Percentiles rank a stretch among this genome's conserved stretches.
These are phyloP conservation scores for Drosophila ohnishii DNA, from an alignment of 1,140 invertebrate genomes.

Conservation along the genomic window DNA sequence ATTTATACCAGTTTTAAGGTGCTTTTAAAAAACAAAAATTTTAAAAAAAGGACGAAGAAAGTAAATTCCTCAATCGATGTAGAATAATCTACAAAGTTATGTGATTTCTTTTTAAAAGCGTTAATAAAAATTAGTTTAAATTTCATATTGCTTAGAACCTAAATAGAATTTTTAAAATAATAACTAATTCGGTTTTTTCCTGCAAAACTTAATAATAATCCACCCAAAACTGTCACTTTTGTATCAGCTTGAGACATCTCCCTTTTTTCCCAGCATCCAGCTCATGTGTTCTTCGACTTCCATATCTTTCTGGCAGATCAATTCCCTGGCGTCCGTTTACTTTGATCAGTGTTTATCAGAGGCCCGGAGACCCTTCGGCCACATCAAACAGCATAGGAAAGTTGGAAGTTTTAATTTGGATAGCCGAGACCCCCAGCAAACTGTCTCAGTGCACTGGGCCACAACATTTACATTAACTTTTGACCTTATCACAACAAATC, in stretches of 20 bases:
- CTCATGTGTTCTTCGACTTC: conserved; percentile 9
- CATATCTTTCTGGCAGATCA: conserved; percentile 27
- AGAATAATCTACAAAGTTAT: not conserved
- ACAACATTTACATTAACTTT: conserved; percentile 80
- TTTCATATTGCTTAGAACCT: not conserved
- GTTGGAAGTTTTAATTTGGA: conserved; percentile 72
- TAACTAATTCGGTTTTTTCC: not conserved
- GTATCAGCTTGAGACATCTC: not conserved
- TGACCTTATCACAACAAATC: conserved; percentile 77
- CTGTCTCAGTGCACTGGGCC: conserved; percentile 65
- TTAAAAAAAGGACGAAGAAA: too few species aligned
- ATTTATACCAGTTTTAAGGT: too few species aligned
- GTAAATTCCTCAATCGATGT: not conserved
- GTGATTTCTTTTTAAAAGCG: not conserved
- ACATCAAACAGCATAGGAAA: conserved; percentile 50
- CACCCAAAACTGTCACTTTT: not conserved
- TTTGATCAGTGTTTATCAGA: conserved; percentile 60
- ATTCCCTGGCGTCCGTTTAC: conserved; percentile 29
- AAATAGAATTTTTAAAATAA: too few species aligned
- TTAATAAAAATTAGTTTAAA: not conserved
- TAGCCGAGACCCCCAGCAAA: conserved; percentile 45
- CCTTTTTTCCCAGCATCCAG: not conserved
- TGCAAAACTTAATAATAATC: not conserved
- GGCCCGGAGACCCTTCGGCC: conserved; percentile 15
- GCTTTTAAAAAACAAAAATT: too few species aligned